Evolutionary conservation across 2,113 vertebrate genomes (phyloP), one percentile per base, ranked within the genome.

Genomic region (Cervus canadensis): DNA sequence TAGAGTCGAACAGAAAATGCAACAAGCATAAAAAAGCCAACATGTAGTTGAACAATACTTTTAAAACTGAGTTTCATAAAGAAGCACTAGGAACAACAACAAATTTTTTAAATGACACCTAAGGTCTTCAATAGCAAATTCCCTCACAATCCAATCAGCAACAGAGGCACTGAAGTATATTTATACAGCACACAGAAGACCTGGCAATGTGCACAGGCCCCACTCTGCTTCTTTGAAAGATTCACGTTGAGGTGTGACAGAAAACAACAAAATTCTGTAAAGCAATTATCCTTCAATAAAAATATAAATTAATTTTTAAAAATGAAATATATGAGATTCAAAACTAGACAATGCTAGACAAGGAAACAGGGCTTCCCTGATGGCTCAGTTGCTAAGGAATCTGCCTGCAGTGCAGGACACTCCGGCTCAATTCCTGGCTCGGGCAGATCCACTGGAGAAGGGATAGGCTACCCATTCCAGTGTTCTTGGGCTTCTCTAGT

Each of bases 41-140:
- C 43, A 28, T 96, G 40, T 15, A 92, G 26, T 48, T 74, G 36
- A 94, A 48, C 3, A 26, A 43, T 28, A 33, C 33, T 94, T 96
- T 82, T 33, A 71, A 89, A 96, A 81, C 23, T 36, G 21, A 92
- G 64, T 45, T 94, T 95, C n/a, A 91, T 50, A 97, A 78, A 54
- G 40, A 87, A 87, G 12, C 14, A 87, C 7, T 13, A 62, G 16
- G 67, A 85, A 64, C 26, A 89, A 90, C 89, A 19, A 36, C 21
- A 78, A 60, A 7, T 25, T 12, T 83, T 95, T 60, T 3, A n/a
- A 94, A 28, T 45, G 78, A 48, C 6, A 54, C 23, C 28, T 87
- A 92, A 85, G 8, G 19, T 94, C n/a, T 94, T 92, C 60, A 94
- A 23, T 40, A 85, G 48, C 52, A 67, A 71, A 71, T 48, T 89